Evolutionary conservation across 2,797 vertebrate genomes (phyloP), one percentile per base, ranked within the genome.

Genomic region (Poecilia velifera): DNA sequence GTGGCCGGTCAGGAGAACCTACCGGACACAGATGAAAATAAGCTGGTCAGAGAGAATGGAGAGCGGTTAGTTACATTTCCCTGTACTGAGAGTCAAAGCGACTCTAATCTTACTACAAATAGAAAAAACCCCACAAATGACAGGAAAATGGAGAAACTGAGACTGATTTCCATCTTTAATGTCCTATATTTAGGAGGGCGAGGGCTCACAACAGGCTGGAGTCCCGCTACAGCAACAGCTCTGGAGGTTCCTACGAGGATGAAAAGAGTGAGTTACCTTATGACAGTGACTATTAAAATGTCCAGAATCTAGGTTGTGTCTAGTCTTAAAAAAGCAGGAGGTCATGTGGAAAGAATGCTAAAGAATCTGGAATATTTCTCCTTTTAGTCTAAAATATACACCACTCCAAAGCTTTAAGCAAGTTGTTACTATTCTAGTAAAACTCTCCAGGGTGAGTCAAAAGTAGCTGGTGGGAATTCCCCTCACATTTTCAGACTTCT

Each of bases 201-300:
- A 97, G 97, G 91, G 97, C 97, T 82, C 98, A 99, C 89, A 98
- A 97, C 53, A 97, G 98, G 39, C 96, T 99, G 59, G 98, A 99
- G 90, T 99, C 98, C 34, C 97, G 98, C 86, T 98, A 99, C 94
- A 99, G 98, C 92, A 99, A 99, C 92, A 99, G 98, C 91, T 99
- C 98, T 0, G 98, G 98, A 90, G 98, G 98, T 73, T 99, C 98
- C 3, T 99, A 99, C 0, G 98, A 99, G 79, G 98, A 99, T 73
- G 98, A 99, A 86, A 99, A 99, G 95, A 97, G 98, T 99, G 93
- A 96, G 98, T 95, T 1, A 1, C 66, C 13, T 64, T 80, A 13
- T 79, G 73, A 83, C 22, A 83, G 64, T 31, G 2, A 71, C 74
- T 76, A 53, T 51, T 46, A 43, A 80, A 51, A 80, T 45, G 41